Percentiles rank a stretch among this genome's conserved stretches.
Evolutionary conservation across 2,888 invertebrate genomes (phyloP).

Genomic region (Acanthosoma haemorrhoidale): DNA sequence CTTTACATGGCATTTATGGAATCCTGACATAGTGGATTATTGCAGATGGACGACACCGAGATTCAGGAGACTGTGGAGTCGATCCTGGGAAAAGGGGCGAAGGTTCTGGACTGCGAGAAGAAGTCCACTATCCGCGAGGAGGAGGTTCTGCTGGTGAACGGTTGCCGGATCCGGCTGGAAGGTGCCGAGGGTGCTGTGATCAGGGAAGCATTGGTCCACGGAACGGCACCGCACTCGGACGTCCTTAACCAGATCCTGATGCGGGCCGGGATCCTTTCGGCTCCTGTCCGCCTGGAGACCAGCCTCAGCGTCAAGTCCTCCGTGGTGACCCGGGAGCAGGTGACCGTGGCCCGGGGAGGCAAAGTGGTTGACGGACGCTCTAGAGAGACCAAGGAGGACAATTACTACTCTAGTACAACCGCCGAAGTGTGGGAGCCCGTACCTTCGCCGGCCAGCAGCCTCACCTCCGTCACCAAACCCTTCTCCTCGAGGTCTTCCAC

Average conservation of each 20-base stretch:
- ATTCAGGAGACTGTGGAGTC: constrained; percentile 69
- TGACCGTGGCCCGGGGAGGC: constrained; percentile 61
- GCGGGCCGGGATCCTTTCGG: constrained; percentile 48
- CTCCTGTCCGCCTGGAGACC: constrained; percentile 65
- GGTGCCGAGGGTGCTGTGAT: constrained; percentile 64
- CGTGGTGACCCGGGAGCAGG: constrained; percentile 64
- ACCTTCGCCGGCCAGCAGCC: constrained; percentile 30
- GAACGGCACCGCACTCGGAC: constrained; percentile 66
- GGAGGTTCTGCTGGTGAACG: constrained; percentile 65
- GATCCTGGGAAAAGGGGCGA: constrained; percentile 63
- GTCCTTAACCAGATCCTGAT: constrained; percentile 62
- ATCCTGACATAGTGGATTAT: not conserved
- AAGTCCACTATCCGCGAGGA: constrained; percentile 66
- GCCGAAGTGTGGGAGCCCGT: constrained; percentile 62
- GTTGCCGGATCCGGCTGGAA: constrained; percentile 61
- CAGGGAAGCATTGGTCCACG: constrained; percentile 61
- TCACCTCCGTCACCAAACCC: constrained; percentile 25
- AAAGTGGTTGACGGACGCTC: constrained; percentile 64
- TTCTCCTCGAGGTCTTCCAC: constrained; percentile 32
- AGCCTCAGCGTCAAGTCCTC: constrained; percentile 65
- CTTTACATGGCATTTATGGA: not conserved
- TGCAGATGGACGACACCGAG: constrained; percentile 61
- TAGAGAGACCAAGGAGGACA: constrained; percentile 65
- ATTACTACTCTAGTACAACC: constrained; percentile 61
- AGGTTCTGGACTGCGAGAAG: constrained; percentile 67